Conservation (phyloP, 2,797 vertebrate genomes). For the Ctenopoma multispine region DNA sequence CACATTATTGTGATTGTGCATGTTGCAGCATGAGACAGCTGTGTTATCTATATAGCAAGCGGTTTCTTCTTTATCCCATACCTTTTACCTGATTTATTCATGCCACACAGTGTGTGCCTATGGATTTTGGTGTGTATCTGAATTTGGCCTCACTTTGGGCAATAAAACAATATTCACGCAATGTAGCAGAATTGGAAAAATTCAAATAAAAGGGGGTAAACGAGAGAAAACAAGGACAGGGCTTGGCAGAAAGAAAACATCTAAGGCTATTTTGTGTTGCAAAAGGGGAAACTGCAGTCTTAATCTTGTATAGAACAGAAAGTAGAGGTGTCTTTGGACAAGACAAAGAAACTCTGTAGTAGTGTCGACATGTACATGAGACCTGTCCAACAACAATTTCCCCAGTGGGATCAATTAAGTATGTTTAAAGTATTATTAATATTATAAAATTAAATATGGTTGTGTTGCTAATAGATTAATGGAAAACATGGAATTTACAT, state of each 20-base stretch:
- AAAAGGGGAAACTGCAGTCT: constrained; percentile 27
- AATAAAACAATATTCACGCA: constrained; percentile 27
- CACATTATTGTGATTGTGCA: background rate
- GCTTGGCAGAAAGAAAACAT: constrained; percentile 45
- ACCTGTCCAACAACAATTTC: no score
- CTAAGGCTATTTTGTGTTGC: constrained; percentile 18
- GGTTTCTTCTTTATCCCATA: constrained; percentile 19
- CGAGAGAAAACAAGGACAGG: constrained; percentile 28
- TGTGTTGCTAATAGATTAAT: constrained; percentile 26
- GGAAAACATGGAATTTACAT: constrained; percentile 20
- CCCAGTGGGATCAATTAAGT: no score
- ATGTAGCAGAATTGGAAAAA: constrained; percentile 42
- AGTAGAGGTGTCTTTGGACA: no score
- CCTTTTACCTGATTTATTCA: constrained; percentile 14
- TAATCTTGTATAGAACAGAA: no score
- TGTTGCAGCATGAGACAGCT: background rate
- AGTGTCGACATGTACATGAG: no score
- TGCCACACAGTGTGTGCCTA: constrained; percentile 15
- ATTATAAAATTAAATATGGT: constrained; percentile 42
- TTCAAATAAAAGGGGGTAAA: constrained; percentile 40
- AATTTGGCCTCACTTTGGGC: constrained; percentile 23
- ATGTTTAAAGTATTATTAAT: no score
- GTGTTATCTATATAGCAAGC: background rate
- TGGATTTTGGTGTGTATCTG: constrained; percentile 22
- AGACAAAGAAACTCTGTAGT: no score